Evolutionary conservation across 2,113 vertebrate species (phyloP).

Genomic region (Dasyurus viverrinus): DNA sequence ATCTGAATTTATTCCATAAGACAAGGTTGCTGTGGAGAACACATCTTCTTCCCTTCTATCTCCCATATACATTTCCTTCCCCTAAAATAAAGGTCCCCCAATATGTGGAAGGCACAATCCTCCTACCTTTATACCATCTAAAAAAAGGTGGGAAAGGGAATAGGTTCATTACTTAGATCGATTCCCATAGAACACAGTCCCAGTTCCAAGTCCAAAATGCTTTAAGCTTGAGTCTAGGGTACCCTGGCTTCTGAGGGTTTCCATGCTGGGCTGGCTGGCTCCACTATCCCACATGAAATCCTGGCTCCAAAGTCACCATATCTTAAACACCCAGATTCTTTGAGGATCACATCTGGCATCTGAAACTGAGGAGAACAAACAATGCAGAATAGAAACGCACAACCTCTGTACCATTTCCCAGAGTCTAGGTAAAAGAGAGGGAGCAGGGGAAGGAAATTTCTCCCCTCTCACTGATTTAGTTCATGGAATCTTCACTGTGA

Average conservation of each 20-base stretch:
- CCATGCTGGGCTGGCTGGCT: neutral
- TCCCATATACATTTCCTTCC: neutral
- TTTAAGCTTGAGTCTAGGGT: neutral
- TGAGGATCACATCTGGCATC: neutral
- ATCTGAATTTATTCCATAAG: neutral
- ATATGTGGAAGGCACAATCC: neutral
- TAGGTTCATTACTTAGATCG: neutral
- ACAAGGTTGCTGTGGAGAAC: neutral
- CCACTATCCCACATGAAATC: neutral
- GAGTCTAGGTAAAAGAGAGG: neutral
- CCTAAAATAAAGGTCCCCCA: neutral
- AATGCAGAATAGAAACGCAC: neutral
- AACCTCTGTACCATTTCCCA: neutral
- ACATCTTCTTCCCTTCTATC: neutral
- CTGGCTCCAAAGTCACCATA: neutral
- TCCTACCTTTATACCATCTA: neutral
- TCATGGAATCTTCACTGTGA: neutral
- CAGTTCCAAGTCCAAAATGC: neutral
- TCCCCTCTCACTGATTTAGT: neutral
- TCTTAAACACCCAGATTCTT: neutral
- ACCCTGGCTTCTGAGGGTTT: neutral
- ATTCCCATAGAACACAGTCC: neutral
- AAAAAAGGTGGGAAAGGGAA: neutral
- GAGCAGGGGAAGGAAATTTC: neutral
- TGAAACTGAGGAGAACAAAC: neutral